A percentile compares a stretch with the other conserved stretches of the same genome.
Conservation (phyloP, 2,888 invertebrate genomes). For the Neocrepidodera transversa region DNA sequence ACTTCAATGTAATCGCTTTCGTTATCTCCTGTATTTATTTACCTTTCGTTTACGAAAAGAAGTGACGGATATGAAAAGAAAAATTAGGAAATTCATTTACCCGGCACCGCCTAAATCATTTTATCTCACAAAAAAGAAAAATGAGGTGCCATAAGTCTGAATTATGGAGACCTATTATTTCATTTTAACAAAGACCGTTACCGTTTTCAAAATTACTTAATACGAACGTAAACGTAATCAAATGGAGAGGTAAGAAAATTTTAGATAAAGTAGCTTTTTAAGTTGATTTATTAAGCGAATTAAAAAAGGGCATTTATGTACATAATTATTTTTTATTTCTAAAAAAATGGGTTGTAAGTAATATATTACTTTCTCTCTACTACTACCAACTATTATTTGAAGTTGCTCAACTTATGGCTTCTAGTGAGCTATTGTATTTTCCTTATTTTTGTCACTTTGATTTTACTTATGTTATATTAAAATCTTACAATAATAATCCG, state of each 20-base stretch:
- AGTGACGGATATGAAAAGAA: conserved; percentile 7
- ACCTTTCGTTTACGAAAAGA: background rate
- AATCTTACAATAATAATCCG: no score
- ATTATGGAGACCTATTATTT: conserved; percentile 26
- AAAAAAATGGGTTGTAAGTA: no score
- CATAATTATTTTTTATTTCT: no score
- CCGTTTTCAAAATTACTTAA: conserved; percentile 19
- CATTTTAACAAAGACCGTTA: conserved; percentile 20
- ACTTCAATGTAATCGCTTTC: background rate
- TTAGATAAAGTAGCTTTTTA: conserved; percentile 1
- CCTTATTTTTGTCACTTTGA: no score
- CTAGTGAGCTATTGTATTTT: no score
- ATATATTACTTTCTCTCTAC: no score
- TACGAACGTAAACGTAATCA: conserved; percentile 12
- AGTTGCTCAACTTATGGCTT: no score
- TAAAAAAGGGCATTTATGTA: no score
- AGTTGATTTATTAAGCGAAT: background rate
- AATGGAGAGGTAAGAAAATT: conserved; percentile 8
- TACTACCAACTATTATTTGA: no score
- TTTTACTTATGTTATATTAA: no score
- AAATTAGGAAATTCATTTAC: conserved; percentile 25
- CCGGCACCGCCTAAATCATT: conserved; percentile 14
- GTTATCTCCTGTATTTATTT: background rate
- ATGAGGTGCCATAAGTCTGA: conserved; percentile 26
- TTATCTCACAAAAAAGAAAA: conserved; percentile 23